phyloP scores from a whole-genome alignment of 1,140 invertebrate species.

The Bombus sylvicola region DNA sequence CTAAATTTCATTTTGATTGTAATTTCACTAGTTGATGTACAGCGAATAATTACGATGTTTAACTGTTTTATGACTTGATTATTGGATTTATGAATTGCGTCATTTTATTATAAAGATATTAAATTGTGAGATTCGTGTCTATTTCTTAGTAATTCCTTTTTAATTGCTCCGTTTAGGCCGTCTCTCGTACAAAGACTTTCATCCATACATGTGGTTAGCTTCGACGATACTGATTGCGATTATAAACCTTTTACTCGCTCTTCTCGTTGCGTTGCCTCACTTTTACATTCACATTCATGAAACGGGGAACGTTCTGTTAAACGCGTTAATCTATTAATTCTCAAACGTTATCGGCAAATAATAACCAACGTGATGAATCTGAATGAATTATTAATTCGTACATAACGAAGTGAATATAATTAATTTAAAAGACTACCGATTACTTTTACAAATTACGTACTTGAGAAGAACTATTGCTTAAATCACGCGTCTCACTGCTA shows the following conservation, averaged over 20 bases:
- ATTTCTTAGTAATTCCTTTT: neutral
- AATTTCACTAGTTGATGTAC: too few relatives aligned
- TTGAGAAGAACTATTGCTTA: neutral
- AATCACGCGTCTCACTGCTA: neutral
- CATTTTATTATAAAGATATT: neutral
- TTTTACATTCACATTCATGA: slow-evolving; percentile 22
- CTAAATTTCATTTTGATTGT: neutral
- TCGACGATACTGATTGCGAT: slow-evolving; percentile 33
- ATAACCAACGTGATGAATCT: neutral
- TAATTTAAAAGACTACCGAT: neutral
- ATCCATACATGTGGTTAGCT: slow-evolving; percentile 20
- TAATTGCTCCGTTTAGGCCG: slow-evolving; percentile 1
- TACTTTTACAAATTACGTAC: neutral
- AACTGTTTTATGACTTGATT: neutral
- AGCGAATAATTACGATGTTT: too few relatives aligned
- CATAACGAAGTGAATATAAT: neutral
- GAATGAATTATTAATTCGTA: slow-evolving; percentile 11
- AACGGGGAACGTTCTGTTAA: neutral
- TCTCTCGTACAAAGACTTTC: slow-evolving; percentile 36
- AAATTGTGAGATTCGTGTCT: neutral
- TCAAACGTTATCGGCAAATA: neutral
- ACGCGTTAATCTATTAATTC: slow-evolving; percentile 16
- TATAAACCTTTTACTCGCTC: slow-evolving; percentile 36
- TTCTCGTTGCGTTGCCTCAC: slow-evolving; percentile 14
- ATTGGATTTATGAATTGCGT: neutral